These are phyloP conservation scores for Unio pictorum DNA, from an alignment of 2,888 invertebrate species.

Conservation along the genomic window DNA sequence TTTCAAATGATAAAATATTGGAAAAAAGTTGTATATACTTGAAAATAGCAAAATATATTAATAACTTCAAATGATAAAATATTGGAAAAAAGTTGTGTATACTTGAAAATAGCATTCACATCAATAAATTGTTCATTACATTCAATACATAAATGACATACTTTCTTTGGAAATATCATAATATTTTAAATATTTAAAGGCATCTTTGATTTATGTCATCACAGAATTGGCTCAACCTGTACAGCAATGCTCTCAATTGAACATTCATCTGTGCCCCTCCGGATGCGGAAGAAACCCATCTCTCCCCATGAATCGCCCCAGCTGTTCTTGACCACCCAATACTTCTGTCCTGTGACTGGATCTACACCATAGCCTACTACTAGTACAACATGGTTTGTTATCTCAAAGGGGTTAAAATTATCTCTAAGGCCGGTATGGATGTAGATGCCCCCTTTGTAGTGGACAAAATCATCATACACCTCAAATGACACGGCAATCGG, in stretches of 20 bases:
- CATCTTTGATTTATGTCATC: not conserved
- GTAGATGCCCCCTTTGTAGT: slow-evolving; percentile 70
- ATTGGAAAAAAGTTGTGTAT: too few species aligned
- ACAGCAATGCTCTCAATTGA: slow-evolving; percentile 64
- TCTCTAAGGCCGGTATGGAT: slow-evolving; percentile 66
- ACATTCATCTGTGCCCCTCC: slow-evolving; percentile 63
- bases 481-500: slow-evolving; percentile 72
- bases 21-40: too few species aligned
- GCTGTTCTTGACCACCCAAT: slow-evolving; percentile 70
- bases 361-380: slow-evolving; percentile 72
- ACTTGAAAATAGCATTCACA: too few species aligned
- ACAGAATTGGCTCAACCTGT: not conserved
- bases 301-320: slow-evolving; percentile 67
- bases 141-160: not conserved
- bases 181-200: not conserved
- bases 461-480: slow-evolving; percentile 69
- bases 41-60: too few species aligned
- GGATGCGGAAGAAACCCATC: slow-evolving; percentile 63
- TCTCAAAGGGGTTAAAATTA: slow-evolving; percentile 71
- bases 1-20: too few species aligned
- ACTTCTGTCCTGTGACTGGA: slow-evolving; percentile 52
- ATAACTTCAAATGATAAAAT: too few species aligned
- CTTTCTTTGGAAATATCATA: not conserved
- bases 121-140: too few species aligned
- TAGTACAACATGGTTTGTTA: slow-evolving; percentile 72